phyloP scores from a whole-genome alignment of 2,888 invertebrate genomes.

The Eremobia ochroleuca region DNA sequence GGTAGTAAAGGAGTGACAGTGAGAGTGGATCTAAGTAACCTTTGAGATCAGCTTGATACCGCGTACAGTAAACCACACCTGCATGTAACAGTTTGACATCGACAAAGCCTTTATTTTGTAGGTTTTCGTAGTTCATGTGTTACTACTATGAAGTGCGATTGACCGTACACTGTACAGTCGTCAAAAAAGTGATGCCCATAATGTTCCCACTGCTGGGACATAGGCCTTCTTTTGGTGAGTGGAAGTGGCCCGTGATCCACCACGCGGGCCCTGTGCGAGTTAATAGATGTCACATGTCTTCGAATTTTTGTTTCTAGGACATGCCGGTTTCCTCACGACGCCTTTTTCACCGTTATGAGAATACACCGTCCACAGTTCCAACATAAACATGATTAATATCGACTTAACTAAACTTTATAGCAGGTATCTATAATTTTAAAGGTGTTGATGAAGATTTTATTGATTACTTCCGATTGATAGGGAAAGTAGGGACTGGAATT shows the following conservation, averaged over 20 bases:
- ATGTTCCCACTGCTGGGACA: no score
- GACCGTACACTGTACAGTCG: not conserved
- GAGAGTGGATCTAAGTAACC: constrained; percentile 62
- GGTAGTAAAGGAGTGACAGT: constrained; percentile 47
- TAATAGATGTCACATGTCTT: no score
- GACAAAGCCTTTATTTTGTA: not conserved
- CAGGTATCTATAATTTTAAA: constrained; percentile 28
- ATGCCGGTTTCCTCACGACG: no score
- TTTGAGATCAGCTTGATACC: constrained; percentile 50
- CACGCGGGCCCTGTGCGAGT: no score
- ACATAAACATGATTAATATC: constrained; percentile 8
- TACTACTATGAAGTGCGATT: not conserved
- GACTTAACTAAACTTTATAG: constrained; percentile 44
- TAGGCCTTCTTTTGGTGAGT: no score
- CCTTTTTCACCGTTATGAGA: no score
- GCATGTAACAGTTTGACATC: not conserved
- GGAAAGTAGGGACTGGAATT: constrained; percentile 33
- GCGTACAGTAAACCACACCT: constrained; percentile 24
- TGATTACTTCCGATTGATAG: constrained; percentile 50
- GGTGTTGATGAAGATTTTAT: constrained; percentile 43
- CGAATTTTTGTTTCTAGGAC: no score
- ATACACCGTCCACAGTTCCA: no score
- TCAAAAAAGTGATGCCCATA: not conserved
- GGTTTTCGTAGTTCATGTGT: not conserved
- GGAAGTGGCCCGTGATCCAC: no score